Percentiles rank a stretch among this genome's conserved stretches.
Evolutionary conservation across 2,797 vertebrate genomes (phyloP).

Genomic region (Trematomus bernacchii): DNA sequence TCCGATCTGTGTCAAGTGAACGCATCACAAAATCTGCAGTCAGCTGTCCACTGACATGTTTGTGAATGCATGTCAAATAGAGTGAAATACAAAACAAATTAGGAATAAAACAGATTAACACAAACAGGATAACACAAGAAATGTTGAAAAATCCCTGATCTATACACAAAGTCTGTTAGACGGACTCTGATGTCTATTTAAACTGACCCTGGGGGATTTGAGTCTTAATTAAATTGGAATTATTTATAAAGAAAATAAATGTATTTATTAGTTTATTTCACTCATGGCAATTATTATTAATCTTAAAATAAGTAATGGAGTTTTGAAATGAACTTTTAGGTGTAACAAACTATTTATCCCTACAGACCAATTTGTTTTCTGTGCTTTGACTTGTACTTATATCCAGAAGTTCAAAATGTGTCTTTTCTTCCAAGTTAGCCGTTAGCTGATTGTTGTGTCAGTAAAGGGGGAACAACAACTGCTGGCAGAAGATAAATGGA

Average conservation of each 20-base stretch:
- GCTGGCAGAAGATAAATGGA: not conserved
- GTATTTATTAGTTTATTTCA: no score
- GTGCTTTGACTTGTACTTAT: not conserved
- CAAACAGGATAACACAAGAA: not conserved
- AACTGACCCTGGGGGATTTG: not conserved
- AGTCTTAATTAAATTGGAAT: not conserved
- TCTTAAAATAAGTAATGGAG: not conserved
- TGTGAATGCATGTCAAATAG: no score
- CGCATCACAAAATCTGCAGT: not conserved
- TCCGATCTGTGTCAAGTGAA: not conserved
- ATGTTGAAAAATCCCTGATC: not conserved
- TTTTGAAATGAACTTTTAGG: not conserved
- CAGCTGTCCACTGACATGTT: not conserved
- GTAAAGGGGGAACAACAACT: not conserved
- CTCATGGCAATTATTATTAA: no score
- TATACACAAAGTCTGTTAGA: not conserved
- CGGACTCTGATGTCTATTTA: not conserved
- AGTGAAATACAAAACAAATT: not conserved
- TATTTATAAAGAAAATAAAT: not conserved
- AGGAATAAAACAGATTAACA: no score
- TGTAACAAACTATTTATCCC: not conserved
- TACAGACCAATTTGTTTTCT: not conserved
- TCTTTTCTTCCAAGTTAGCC: not conserved
- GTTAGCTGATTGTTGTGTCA: conserved; percentile 2
- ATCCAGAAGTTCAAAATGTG: not conserved